Conservation (phyloP, 2,888 invertebrate species). For the Drosophila monieri region DNA sequence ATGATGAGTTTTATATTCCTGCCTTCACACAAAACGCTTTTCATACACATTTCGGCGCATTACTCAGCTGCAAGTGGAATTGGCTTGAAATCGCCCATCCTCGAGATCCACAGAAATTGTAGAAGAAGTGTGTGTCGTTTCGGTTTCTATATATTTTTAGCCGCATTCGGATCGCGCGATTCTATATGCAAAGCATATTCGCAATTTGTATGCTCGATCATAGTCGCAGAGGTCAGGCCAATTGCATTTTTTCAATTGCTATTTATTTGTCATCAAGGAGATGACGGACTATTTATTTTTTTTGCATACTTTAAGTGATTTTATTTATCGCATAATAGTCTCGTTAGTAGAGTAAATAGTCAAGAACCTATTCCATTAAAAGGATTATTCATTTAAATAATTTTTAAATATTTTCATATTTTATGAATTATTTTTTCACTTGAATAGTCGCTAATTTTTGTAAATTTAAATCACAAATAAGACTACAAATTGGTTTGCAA, state of each 20-base stretch:
- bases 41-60: slow-evolving; percentile 61
- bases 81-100: slow-evolving; percentile 11
- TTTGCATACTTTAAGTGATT: background rate
- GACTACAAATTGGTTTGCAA: background rate
- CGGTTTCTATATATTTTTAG: slow-evolving; percentile 35
- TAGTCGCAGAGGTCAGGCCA: slow-evolving; percentile 34
- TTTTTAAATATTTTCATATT: too few relatives aligned
- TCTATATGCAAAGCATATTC: slow-evolving; percentile 42
- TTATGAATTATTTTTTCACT: too few relatives aligned
- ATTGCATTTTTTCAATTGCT: slow-evolving; percentile 10
- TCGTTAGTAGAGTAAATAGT: background rate
- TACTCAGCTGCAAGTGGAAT: slow-evolving; percentile 66
- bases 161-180: slow-evolving; percentile 40
- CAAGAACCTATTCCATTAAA: too few relatives aligned
- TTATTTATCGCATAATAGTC: too few relatives aligned
- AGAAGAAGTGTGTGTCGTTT: slow-evolving; percentile 12
- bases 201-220: slow-evolving; percentile 29
- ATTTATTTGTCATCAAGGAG: slow-evolving; percentile 18
- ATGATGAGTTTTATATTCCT: slow-evolving; percentile 22
- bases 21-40: slow-evolving; percentile 27
- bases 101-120: slow-evolving; percentile 32
- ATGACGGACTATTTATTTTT: slow-evolving; percentile 1
- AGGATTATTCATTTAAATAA: too few relatives aligned
- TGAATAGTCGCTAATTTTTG: too few relatives aligned
- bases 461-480: too few relatives aligned